phyloP scores from a whole-genome alignment of 92 coral and sea anemone genomes.

The Desmophyllum pertusum region DNA sequence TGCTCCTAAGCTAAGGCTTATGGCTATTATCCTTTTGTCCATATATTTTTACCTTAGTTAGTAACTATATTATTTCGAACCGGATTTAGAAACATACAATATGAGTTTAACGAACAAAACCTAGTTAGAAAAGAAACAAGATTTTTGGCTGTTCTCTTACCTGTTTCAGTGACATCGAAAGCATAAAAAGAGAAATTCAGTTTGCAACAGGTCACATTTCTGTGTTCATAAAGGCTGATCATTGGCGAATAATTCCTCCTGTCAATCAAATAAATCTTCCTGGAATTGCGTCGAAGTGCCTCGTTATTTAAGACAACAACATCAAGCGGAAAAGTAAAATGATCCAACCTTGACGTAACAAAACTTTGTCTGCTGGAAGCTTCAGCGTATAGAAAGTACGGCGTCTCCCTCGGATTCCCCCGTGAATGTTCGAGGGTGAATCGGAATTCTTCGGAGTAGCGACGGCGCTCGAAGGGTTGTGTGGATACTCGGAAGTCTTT shows the following conservation, averaged over 20 bases:
- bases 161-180: slow-evolving; percentile 5
- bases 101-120: too few relatives aligned
- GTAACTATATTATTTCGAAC: not conserved
- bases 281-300: not conserved
- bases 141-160: not conserved
- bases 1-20: too few relatives aligned
- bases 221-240: slow-evolving; percentile 9
- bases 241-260: not conserved
- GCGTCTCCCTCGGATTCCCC: slow-evolving; percentile 4
- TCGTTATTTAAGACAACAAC: not conserved
- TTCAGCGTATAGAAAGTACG: slow-evolving; percentile 17
- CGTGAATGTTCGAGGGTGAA: slow-evolving; percentile 20
- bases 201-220: slow-evolving; percentile 13
- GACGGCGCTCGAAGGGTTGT: slow-evolving; percentile 10
- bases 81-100: too few relatives aligned
- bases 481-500: not conserved
- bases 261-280: slow-evolving; percentile 4
- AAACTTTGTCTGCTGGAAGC: not conserved
- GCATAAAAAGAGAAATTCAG: not conserved
- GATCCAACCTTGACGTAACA: not conserved
- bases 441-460: slow-evolving; percentile 25
- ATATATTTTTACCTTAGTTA: too few relatives aligned
- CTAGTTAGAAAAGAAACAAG: not conserved
- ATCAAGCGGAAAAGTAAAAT: not conserved
- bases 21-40: too few relatives aligned